Conservation (phyloP, 2,113 vertebrate species). For the Edolisoma coerulescens region DNA sequence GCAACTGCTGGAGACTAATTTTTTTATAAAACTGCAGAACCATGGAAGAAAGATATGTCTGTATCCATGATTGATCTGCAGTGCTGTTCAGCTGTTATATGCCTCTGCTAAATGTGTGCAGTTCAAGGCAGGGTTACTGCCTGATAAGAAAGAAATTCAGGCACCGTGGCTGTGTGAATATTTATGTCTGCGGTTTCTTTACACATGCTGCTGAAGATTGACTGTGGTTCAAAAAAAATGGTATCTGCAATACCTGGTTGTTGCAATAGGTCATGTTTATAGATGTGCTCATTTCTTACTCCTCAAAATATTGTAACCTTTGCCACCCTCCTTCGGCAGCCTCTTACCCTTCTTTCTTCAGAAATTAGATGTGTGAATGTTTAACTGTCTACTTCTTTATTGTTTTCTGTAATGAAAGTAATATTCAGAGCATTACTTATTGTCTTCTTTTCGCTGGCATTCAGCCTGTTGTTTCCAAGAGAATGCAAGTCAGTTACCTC, state of each 20-base stretch:
- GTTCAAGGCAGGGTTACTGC: conserved; percentile 15
- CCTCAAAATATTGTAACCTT: neutral
- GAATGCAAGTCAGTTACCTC: neutral
- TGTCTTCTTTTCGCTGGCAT: neutral
- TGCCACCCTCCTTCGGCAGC: neutral
- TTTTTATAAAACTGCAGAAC: neutral
- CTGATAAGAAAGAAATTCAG: conserved; percentile 17
- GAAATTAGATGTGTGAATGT: neutral
- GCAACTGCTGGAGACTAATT: neutral
- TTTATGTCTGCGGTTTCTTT: neutral
- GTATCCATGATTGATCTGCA: neutral
- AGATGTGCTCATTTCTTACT: neutral
- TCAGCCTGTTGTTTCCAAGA: neutral
- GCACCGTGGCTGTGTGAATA: neutral
- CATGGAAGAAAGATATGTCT: neutral
- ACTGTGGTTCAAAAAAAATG: neutral
- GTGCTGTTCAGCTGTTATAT: neutral
- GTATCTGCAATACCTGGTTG: neutral
- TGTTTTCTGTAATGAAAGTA: neutral
- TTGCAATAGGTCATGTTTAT: neutral
- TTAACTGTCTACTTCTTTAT: neutral
- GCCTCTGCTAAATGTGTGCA: neutral
- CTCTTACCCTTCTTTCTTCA: neutral
- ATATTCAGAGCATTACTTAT: neutral
- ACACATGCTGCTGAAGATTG: neutral